Conservation (phyloP, 2,888 invertebrate genomes). For the Lasioglossum villosulum region DNA sequence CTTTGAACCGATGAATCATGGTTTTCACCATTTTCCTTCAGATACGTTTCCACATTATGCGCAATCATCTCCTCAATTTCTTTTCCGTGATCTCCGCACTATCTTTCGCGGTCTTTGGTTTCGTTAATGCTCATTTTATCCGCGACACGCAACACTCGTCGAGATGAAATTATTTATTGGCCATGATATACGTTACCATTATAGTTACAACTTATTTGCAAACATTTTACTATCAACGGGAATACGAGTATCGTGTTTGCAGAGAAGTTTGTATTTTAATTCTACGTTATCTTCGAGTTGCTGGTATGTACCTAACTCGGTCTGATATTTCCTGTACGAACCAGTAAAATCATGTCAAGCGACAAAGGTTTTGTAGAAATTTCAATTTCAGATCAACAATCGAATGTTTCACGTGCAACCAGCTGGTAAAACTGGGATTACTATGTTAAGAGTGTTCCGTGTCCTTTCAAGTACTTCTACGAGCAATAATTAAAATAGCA, state of each 20-base stretch:
- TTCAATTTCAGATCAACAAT: neutral
- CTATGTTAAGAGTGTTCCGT: neutral
- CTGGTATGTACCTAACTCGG: conserved; percentile 45
- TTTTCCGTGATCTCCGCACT: neutral
- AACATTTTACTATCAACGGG: conserved; percentile 43
- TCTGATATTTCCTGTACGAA: conserved; percentile 66
- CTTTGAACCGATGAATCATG: conserved; percentile 18
- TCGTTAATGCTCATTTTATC: conserved; percentile 20
- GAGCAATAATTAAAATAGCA: neutral
- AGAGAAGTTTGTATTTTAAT: conserved; percentile 52
- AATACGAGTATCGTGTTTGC: conserved; percentile 50
- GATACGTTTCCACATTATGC: conserved; percentile 30
- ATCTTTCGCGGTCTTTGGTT: conserved; percentile 15
- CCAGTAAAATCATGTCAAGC: conserved; percentile 46
- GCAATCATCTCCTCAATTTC: conserved; percentile 10
- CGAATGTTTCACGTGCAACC: neutral
- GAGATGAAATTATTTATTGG: conserved; percentile 30
- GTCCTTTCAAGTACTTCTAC: neutral
- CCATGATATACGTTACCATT: conserved; percentile 27
- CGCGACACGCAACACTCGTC: conserved; percentile 16
- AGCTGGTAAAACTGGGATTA: neutral
- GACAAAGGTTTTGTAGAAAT: conserved; percentile 23
- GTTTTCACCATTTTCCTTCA: conserved; percentile 16
- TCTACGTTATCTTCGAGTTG: conserved; percentile 52
- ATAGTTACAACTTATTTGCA: conserved; percentile 44